These are phyloP conservation scores for Pegoplata infirma DNA, from an alignment of 2,888 invertebrate genomes.

Conservation along the genomic window DNA sequence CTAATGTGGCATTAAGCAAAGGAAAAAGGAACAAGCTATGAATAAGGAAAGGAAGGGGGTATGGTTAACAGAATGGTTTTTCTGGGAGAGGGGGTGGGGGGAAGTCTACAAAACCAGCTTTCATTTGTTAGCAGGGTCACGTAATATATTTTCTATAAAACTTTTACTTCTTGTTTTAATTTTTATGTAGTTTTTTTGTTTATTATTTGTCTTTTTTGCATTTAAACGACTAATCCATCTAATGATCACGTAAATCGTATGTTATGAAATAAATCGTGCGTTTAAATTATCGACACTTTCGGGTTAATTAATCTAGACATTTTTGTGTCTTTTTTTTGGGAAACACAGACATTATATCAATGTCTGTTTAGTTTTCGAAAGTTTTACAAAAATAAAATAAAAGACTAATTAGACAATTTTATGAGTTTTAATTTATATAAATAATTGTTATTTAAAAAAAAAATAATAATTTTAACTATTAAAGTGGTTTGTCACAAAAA, in stretches of 20 bases:
- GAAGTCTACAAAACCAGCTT: not conserved
- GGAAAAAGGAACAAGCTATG: too few species aligned
- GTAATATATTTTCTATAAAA: slow-evolving; percentile 39
- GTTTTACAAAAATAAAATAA: not conserved
- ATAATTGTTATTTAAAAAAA: not conserved
- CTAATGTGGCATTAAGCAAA: too few species aligned
- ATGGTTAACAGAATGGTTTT: not conserved
- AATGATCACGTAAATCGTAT: slow-evolving; percentile 60
- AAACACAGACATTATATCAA: not conserved
- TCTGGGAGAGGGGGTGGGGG: not conserved
- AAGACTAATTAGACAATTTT: not conserved
- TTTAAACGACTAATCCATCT: slow-evolving; percentile 44
- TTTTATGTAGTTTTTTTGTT: not conserved
- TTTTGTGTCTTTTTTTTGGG: not conserved
- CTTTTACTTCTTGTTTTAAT: slow-evolving; percentile 44
- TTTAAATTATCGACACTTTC: slow-evolving; percentile 52
- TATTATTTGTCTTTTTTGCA: not conserved
- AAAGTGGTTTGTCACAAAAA: not conserved
- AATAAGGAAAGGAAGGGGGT: too few species aligned
- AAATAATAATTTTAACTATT: not conserved
- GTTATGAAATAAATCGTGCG: slow-evolving; percentile 53
- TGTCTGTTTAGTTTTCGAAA: not conserved
- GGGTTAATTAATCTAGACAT: slow-evolving; percentile 49
- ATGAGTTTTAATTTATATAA: not conserved
- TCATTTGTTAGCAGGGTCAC: slow-evolving; percentile 55